Evolutionary conservation across 2,888 invertebrate species (phyloP).

Genomic region (Drepanosiphum platanoidis): DNA sequence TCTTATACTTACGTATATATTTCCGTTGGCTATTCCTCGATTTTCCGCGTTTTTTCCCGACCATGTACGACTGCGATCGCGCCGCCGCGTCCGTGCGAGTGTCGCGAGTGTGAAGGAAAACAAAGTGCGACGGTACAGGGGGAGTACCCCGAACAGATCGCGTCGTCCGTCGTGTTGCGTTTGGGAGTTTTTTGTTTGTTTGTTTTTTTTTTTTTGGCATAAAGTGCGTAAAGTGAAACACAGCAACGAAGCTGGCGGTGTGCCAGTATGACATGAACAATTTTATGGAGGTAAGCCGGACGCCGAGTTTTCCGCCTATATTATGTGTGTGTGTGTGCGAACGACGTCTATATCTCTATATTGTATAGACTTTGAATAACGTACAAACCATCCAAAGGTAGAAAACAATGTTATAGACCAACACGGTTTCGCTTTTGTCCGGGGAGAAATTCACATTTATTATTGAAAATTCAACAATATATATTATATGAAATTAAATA

Average conservation of each 20-base stretch:
- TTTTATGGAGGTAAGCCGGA: slow-evolving; percentile 65
- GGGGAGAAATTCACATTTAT: too few species aligned
- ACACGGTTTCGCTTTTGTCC: too few species aligned
- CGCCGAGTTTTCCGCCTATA: too few species aligned
- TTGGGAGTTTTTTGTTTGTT: background rate
- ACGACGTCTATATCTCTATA: too few species aligned
- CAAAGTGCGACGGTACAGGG: background rate
- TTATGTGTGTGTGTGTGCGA: too few species aligned
- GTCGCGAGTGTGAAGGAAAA: background rate
- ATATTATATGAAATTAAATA: too few species aligned
- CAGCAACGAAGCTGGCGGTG: slow-evolving; percentile 63
- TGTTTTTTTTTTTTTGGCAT: slow-evolving; percentile 31
- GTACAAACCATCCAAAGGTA: too few species aligned
- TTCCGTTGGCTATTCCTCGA: too few species aligned
- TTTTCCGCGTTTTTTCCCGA: background rate
- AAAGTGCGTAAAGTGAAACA: slow-evolving; percentile 54
- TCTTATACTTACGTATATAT: too few species aligned
- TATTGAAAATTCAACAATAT: too few species aligned
- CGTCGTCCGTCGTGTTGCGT: background rate
- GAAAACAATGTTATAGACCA: too few species aligned
- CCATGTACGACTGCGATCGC: background rate
- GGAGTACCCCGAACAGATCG: background rate
- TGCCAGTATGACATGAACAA: slow-evolving; percentile 65
- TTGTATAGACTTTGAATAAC: too few species aligned
- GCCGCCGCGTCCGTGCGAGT: background rate